phyloP scores from a whole-genome alignment of 2,797 vertebrate genomes.

The Danio kyathit region DNA sequence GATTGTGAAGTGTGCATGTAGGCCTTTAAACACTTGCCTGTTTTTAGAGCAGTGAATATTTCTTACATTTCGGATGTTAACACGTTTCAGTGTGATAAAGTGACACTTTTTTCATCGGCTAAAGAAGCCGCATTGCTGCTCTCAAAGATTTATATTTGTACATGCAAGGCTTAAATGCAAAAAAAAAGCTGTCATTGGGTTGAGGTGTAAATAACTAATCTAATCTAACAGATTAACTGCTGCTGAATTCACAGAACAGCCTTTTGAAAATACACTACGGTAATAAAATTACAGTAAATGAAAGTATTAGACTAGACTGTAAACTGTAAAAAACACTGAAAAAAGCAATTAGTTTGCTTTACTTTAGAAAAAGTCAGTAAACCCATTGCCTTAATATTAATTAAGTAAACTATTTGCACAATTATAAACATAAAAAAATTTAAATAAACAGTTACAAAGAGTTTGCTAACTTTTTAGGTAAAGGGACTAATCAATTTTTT shows the following conservation, averaged over 20 bases:
- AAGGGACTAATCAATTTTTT: no score
- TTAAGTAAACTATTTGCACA: no score
- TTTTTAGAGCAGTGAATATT: not conserved
- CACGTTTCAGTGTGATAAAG: not conserved
- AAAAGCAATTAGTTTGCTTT: no score
- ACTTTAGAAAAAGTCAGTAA: no score
- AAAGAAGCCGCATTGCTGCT: not conserved
- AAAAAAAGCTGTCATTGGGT: slow-evolving; percentile 4
- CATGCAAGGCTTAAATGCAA: not conserved
- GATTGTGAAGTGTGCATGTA: not conserved
- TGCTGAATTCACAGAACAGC: slow-evolving; percentile 29
- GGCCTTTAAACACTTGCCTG: not conserved
- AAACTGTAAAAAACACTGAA: no score
- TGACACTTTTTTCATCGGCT: not conserved
- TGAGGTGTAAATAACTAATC: slow-evolving; percentile 31
- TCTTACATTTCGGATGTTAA: not conserved
- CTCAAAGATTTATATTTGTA: slow-evolving; percentile 9
- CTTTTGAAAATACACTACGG: not conserved
- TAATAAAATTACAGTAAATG: not conserved
- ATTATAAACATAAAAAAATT: no score
- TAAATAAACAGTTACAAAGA: no score
- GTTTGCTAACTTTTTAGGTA: no score
- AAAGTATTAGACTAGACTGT: no score
- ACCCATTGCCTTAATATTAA: no score
- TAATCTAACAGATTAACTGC: not conserved